Evolutionary conservation across 2,797 vertebrate species (phyloP).

Genomic region (Rhodeus uyekii): DNA sequence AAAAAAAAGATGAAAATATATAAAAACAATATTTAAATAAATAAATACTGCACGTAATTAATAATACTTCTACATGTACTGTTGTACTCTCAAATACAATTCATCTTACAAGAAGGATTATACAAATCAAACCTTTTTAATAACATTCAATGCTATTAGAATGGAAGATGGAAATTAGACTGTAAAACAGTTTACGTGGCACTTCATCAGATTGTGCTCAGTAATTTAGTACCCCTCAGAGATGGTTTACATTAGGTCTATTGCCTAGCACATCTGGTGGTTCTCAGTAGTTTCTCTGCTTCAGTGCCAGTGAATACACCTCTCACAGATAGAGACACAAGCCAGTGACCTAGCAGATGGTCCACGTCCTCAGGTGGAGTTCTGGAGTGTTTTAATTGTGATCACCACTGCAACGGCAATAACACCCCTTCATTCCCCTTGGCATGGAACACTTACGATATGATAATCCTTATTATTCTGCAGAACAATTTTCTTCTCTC

Average conservation of each 20-base stretch:
- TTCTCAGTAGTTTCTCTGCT: conserved; percentile 8
- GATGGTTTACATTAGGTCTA: conserved; percentile 20
- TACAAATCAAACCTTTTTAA: background rate
- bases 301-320: conserved; percentile 29
- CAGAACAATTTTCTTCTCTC: conserved; percentile 33
- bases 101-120: background rate
- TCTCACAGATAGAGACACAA: conserved; percentile 20
- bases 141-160: background rate
- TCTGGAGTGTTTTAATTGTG: conserved; percentile 39
- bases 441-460: conserved; percentile 36
- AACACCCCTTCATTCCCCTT: conserved; percentile 34
- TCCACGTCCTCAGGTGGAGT: conserved; percentile 17
- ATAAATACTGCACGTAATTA: too few relatives aligned
- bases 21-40: too few relatives aligned
- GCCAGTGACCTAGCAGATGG: conserved; percentile 29
- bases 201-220: conserved; percentile 20
- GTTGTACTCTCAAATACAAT: background rate
- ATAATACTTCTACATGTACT: too few relatives aligned
- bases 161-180: background rate
- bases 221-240: conserved; percentile 28
- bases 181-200: conserved; percentile 18
- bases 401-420: conserved; percentile 26
- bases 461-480: conserved; percentile 44
- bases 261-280: conserved; percentile 25
- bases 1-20: background rate